Evolutionary conservation across 2,888 invertebrate species (phyloP), one percentile per base, ranked within the genome.

Genomic region (Drosophila limbata): DNA sequence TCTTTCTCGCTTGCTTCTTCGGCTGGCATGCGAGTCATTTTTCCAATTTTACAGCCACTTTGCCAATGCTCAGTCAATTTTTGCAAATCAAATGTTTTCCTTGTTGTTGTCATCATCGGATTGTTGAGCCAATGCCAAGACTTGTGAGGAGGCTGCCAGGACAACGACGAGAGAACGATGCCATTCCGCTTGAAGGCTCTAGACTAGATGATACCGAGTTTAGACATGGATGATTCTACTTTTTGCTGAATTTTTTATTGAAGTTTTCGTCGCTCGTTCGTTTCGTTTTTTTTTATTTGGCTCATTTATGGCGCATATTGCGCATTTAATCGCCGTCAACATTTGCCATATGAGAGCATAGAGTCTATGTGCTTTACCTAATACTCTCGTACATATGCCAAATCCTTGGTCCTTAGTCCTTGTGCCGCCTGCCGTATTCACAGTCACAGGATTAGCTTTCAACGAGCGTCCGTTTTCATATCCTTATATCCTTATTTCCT

Each of bases 281-380:
- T 28, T 28, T 25, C 25, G 45, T 25, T 66, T 72, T 69, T 57
- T 80, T 56, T 81, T 85, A 83, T 85, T 84, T 85, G 79, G 66
- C 81, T 88, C 88, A 85, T 85, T 85, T 88, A 88, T 85, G 86
- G 83, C 74, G 73, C 81, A 88, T 83, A 85, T 87, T 83, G 78
- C 88, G 78, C 80, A 83, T 85, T 85, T 88, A 85, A 85, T 85
- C 85, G 88, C 71, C 73, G 75, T 78, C 84, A 80, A 78, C 70
- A 69, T 73, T 81, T 77, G 69, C 79, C 69, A 72, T 70, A 33
- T 59, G 73, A 19, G 28, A 47, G 31, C 33, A 48, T 17, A 6
- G 31, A 33, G 19, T 35, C 33, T 48, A 50, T 59, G 31, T 47
- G 59, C 55, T 40, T 53, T 70, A 56, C 55, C 64, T 65, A 59